Conservation (phyloP, 2,888 invertebrate species). For the Acronicta aceris region DNA sequence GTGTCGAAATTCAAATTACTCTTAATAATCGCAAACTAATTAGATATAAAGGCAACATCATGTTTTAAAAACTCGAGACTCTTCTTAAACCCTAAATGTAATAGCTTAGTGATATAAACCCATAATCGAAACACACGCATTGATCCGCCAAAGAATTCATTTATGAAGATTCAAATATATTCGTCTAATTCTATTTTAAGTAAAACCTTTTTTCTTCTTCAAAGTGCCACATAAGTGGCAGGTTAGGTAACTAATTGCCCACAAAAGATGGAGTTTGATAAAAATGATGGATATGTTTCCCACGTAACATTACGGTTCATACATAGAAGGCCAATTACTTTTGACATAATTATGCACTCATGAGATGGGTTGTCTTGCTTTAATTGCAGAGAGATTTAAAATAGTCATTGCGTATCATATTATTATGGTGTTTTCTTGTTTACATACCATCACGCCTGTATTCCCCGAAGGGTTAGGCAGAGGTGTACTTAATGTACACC, state of each 20-base stretch:
- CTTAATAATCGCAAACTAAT: too few relatives aligned
- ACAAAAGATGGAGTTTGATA: slow-evolving; percentile 52
- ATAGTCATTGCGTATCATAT: slow-evolving; percentile 6
- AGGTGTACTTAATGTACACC: too few relatives aligned
- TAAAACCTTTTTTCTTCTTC: slow-evolving; percentile 4
- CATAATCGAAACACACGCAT: too few relatives aligned
- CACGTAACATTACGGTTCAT: slow-evolving; percentile 42
- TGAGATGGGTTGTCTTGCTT: slow-evolving; percentile 20
- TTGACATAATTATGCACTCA: slow-evolving; percentile 49
- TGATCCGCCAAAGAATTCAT: too few relatives aligned
- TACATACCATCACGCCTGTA: too few relatives aligned
- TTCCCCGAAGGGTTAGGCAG: too few relatives aligned
- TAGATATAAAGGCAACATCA: too few relatives aligned
- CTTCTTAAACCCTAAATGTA: too few relatives aligned
- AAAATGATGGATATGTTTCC: slow-evolving; percentile 49
- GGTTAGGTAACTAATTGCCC: slow-evolving; percentile 49
- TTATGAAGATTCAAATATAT: too few relatives aligned
- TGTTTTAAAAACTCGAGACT: too few relatives aligned
- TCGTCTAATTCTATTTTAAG: too few relatives aligned
- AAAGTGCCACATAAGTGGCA: slow-evolving; percentile 34
- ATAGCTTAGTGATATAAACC: too few relatives aligned
- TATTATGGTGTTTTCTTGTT: slow-evolving; percentile 12
- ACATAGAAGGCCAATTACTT: slow-evolving; percentile 41
- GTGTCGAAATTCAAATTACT: background rate
- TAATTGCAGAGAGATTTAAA: slow-evolving; percentile 33